These are phyloP conservation scores for Hanleya hanleyi DNA, from an alignment of 2,888 invertebrate species.

Conservation along the genomic window DNA sequence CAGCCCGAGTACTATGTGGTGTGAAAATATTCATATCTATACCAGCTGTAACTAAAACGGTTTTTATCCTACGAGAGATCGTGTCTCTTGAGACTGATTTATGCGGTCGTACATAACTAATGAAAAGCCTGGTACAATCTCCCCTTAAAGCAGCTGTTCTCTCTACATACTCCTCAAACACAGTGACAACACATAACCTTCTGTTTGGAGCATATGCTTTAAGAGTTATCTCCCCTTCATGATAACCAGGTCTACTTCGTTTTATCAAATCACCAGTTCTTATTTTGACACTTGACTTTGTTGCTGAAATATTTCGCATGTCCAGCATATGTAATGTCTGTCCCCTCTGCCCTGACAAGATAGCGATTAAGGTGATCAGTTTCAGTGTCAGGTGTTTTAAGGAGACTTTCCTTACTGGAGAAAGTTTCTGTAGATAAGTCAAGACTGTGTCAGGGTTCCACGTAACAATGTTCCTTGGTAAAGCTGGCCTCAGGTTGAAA, in stretches of 20 bases:
- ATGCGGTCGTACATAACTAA: constrained; percentile 22
- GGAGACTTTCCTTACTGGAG: constrained; percentile 17
- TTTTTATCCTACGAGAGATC: constrained; percentile 27
- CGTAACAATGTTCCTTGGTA: constrained; percentile 31
- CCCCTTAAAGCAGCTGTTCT: constrained; percentile 9
- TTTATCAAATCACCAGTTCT: constrained; percentile 31
- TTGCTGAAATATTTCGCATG: constrained; percentile 15
- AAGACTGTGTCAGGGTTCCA: constrained; percentile 34
- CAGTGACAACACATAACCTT: constrained; percentile 25
- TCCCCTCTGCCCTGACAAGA: constrained; percentile 31
- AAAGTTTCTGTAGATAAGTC: constrained; percentile 19
- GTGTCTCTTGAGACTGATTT: constrained; percentile 23
- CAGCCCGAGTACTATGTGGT: constrained; percentile 29
- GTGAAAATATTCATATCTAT: constrained; percentile 22
- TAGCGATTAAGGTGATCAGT: constrained; percentile 28
- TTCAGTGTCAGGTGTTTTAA: constrained; percentile 25
- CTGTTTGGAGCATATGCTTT: constrained; percentile 18
- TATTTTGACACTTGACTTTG: constrained; percentile 1
- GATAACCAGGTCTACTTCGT: constrained; percentile 25
- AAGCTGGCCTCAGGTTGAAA: constrained; percentile 26
- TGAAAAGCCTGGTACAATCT: constrained; percentile 18
- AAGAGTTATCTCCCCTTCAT: constrained; percentile 14
- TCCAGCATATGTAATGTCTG: constrained; percentile 28
- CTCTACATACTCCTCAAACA: constrained; percentile 20
- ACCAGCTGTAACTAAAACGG: constrained; percentile 20